Base-by-base conservation (phyloP, 2,797 vertebrate species). In the Cryptoblepharus egeriae region DNA sequence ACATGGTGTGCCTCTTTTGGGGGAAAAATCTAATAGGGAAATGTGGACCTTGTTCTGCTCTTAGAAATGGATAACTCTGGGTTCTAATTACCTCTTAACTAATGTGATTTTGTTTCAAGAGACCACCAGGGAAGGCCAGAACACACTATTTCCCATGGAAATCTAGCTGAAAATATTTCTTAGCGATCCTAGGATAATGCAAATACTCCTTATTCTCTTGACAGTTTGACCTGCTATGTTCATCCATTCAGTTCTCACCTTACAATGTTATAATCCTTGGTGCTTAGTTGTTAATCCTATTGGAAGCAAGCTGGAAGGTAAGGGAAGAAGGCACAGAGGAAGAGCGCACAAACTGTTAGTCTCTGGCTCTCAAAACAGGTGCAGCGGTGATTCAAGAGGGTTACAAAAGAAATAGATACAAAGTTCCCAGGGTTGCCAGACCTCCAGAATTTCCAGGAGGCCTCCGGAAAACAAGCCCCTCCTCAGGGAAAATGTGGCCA, bases 231-330 rank as follows among this genome's bases (percentile, higher is more conserved):
- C 6, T 75, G 70, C 73, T 82, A 80, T 89, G 70, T 84, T 87
- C 78, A 88, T 84, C 82, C 73, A 84, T 89, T 84, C 64, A 87
- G 88, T 91, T 81, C 88, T 85, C 93, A 90, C 74, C 45, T 92
- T 82, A 75, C 69, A 77, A 83, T 70, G 75, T 87, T 45, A 42
- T 92, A 90, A 91, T 88, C 82, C 80, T 68, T 63, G 68, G 64
- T 81, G 79, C 77, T 88, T 82, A 65, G 70, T 70, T 86, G 55
- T 80, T 92, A 94, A 92, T 88, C 85, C 85, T 88, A 87, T 87
- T 52, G 73, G 93, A 91, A 91, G 84, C 68, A 88, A 91, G 88
- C 90, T 88, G 84, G 92, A 93, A 94, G 91, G 49, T 78, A 57
- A 58, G 22, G 26, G 61, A 65, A 45, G 87, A 74, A 77, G 77